Conservation (phyloP, 2,113 vertebrate species). For the Terrapene triunguis region DNA sequence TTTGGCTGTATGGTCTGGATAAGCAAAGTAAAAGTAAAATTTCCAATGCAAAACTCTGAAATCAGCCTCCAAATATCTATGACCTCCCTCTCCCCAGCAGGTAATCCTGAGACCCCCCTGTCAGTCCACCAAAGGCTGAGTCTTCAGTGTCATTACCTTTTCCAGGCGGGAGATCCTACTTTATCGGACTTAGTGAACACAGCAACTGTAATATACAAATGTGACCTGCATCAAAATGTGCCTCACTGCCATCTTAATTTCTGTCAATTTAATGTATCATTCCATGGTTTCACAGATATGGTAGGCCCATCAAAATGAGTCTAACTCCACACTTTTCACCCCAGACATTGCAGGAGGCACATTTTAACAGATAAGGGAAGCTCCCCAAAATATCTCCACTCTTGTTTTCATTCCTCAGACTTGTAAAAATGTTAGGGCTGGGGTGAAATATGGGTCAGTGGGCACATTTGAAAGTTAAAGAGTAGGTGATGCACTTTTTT, state of each 20-base stretch:
- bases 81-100: fast-evolving
- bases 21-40: not conserved
- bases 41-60: not conserved
- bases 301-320: not conserved
- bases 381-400: not conserved
- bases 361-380: not conserved
- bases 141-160: not conserved
- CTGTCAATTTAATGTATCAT: fast-evolving
- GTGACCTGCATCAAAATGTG: not conserved
- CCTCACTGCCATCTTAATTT: not conserved
- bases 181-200: not conserved
- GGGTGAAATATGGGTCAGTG: not conserved
- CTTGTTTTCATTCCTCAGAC: not conserved
- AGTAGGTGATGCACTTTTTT: not conserved
- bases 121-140: not conserved
- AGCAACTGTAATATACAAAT: not conserved
- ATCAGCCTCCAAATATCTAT: fast-evolving
- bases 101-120: not conserved
- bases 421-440: not conserved
- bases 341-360: not conserved
- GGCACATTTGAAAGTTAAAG: not conserved
- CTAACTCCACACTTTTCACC: no score
- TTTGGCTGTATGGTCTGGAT: not conserved
- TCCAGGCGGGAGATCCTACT: not conserved
- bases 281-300: not conserved